Evolutionary conservation across 1,140 invertebrate genomes (phyloP).

Genomic region (Babylonia areolata): DNA sequence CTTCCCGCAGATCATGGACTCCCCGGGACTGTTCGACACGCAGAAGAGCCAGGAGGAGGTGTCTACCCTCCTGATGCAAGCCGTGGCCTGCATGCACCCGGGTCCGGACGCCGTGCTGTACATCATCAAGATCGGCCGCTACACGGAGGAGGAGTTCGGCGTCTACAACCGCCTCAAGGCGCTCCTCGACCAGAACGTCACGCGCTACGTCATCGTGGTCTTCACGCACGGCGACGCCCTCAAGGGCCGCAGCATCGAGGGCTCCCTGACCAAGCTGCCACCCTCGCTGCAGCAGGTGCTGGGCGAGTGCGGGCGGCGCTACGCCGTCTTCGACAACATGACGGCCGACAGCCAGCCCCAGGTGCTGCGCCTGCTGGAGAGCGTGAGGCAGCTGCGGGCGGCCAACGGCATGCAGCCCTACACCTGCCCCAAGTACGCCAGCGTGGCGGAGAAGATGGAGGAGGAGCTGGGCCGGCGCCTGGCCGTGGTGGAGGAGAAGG

Average conservation of each 20-base stretch:
- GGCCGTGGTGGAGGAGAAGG: not conserved
- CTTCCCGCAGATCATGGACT: constrained; percentile 40
- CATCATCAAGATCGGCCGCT: constrained; percentile 33
- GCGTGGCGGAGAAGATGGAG: constrained; percentile 25
- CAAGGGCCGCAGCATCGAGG: not conserved
- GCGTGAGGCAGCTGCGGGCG: not conserved
- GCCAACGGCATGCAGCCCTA: not conserved
- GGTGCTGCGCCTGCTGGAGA: not conserved
- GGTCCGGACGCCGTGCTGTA: constrained; percentile 44
- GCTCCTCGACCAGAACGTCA: constrained; percentile 40
- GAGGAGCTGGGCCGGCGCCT: constrained; percentile 15
- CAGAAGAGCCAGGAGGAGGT: constrained; percentile 33
- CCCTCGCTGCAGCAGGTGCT: not conserved
- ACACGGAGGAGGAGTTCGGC: constrained; percentile 45
- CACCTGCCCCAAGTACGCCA: constrained; percentile 24
- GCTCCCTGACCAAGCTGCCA: not conserved
- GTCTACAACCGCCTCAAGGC: constrained; percentile 35
- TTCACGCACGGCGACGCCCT: constrained; percentile 30
- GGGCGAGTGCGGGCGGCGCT: not conserved
- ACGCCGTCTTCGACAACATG: constrained; percentile 27
- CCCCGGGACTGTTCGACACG: constrained; percentile 46
- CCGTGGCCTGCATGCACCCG: constrained; percentile 43
- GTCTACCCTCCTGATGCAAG: constrained; percentile 35
- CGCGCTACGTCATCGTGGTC: constrained; percentile 34
- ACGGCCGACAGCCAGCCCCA: not conserved